A percentile compares a stretch with the other conserved stretches of the same genome.
These are phyloP conservation scores for Spea bombifrons DNA, from an alignment of 2,113 vertebrate species.

Conservation along the genomic window DNA sequence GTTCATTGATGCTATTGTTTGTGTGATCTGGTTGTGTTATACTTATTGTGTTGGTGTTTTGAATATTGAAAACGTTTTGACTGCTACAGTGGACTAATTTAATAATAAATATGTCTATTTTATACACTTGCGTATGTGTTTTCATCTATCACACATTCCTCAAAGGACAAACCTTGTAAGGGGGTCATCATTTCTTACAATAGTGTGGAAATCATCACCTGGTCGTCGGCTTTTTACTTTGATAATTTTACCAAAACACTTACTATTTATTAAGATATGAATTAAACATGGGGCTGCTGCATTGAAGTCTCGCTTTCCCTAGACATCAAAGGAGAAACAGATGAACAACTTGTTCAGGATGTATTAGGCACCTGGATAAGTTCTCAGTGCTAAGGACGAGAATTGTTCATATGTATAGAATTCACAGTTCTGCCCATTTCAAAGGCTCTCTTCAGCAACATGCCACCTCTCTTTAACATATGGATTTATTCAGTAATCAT, in stretches of 20 bases:
- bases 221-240: constrained; percentile 5
- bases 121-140: too few relatives aligned
- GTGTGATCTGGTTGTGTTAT: too few relatives aligned
- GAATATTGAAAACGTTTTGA: too few relatives aligned
- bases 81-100: too few relatives aligned
- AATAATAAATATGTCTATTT: too few relatives aligned
- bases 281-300: constrained; percentile 23
- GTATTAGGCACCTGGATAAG: constrained; percentile 24
- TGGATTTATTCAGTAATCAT: too few relatives aligned
- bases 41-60: too few relatives aligned
- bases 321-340: constrained; percentile 25
- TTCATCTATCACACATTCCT: too few relatives aligned
- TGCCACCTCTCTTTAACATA: too few relatives aligned
- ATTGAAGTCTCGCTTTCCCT: not conserved
- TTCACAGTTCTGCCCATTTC: constrained; percentile 9
- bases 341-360: not conserved
- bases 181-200: not conserved
- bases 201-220: not conserved
- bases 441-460: too few relatives aligned
- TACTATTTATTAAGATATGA: constrained; percentile 7
- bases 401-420: constrained; percentile 42
- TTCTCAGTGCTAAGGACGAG: constrained; percentile 43
- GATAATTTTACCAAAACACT: constrained; percentile 7
- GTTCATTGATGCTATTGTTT: too few relatives aligned
- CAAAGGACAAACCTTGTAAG: too few relatives aligned